Percentiles rank a stretch among this genome's conserved stretches.
Evolutionary conservation across 2,113 vertebrate genomes (phyloP).

Genomic region (Rhodinocichla rosea): DNA sequence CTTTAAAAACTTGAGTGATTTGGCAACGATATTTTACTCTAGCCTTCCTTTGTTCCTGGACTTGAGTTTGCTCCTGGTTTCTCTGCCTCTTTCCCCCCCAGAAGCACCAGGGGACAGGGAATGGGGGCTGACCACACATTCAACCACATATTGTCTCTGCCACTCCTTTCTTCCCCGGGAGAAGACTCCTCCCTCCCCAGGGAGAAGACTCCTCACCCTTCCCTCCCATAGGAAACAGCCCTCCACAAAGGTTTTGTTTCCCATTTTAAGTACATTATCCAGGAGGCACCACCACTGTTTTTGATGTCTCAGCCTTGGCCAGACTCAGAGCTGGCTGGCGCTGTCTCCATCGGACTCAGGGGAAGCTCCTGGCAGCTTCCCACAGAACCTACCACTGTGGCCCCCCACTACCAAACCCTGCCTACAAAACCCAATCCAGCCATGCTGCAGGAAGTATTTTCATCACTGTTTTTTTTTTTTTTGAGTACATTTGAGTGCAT

Average conservation of each 20-base stretch:
- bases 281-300: accelerated
- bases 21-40: neutral
- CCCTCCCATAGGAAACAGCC: neutral
- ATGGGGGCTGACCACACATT: too few species aligned
- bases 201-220: neutral
- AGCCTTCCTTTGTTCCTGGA: neutral
- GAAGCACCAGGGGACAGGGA: neutral
- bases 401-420: neutral
- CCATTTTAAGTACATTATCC: neutral
- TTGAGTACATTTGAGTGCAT: neutral
- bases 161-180: neutral
- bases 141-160: neutral
- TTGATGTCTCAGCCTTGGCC: neutral
- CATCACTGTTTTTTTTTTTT: neutral
- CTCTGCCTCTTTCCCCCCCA: neutral
- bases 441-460: neutral
- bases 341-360: accelerated
- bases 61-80: neutral
- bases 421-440: neutral
- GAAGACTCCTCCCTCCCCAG: neutral
- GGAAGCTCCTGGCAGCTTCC: neutral
- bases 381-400: neutral
- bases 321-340: accelerated
- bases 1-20: neutral
- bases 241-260: neutral